Conservation (phyloP, 2,113 vertebrate species). For the Glareola pratincola region DNA sequence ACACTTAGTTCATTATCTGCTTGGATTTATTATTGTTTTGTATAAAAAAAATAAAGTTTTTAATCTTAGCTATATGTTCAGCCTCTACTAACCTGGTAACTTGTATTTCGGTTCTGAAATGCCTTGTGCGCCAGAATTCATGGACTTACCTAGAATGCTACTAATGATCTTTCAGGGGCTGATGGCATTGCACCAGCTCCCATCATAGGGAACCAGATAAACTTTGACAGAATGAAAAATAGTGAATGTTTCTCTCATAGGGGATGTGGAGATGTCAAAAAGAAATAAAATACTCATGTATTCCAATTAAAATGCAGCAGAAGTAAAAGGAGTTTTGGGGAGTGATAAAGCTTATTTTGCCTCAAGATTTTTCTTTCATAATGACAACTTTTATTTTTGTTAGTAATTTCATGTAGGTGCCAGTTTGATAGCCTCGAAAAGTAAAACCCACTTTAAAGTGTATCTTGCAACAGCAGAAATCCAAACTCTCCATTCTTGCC, state of each 20-base stretch:
- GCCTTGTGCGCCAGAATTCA: not conserved
- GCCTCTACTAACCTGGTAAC: not conserved
- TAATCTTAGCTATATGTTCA: constrained; percentile 13
- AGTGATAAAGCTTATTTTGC: not conserved
- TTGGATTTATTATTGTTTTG: constrained; percentile 65
- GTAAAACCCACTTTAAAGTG: not conserved
- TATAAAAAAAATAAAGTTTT: constrained; percentile 70
- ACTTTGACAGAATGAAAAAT: not conserved
- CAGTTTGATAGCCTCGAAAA: not conserved
- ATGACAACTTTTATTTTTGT: not conserved
- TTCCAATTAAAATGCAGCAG: not conserved
- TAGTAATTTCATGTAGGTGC: not conserved
- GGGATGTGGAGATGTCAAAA: not conserved
- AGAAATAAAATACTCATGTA: not conserved
- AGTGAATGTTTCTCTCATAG: not conserved
- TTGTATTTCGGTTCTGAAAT: not conserved
- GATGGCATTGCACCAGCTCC: not conserved
- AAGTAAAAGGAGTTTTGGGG: not conserved
- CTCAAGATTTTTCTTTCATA: not conserved
- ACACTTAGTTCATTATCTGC: constrained; percentile 6
- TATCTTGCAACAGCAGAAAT: not conserved
- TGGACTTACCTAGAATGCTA: not conserved
- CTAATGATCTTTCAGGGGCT: not conserved
- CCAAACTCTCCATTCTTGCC: not conserved
- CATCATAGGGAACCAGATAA: not conserved